Evolutionary conservation across 2,888 invertebrate species (phyloP).

Genomic region (Protodeltote pygarga): DNA sequence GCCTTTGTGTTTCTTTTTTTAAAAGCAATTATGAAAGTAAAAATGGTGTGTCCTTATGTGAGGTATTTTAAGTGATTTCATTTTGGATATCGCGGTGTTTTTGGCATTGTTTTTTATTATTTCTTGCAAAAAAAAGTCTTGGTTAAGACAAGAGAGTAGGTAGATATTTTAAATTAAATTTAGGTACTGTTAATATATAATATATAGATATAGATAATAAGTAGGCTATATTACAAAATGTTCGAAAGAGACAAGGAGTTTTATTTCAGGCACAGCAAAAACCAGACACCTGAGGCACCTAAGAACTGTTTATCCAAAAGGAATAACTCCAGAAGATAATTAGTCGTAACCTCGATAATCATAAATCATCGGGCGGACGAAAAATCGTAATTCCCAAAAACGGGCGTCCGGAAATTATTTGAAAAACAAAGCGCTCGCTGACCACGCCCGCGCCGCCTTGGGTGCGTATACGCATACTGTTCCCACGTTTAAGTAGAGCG

Average conservation of each 20-base stretch:
- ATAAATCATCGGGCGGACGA: slow-evolving; percentile 51
- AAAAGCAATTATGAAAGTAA: slow-evolving; percentile 49
- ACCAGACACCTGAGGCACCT: too few species aligned
- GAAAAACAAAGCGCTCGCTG: slow-evolving; percentile 78
- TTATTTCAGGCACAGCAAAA: too few species aligned
- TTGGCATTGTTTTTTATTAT: slow-evolving; percentile 4
- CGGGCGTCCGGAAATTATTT: slow-evolving; percentile 80
- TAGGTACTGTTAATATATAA: too few species aligned
- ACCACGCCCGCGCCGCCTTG: slow-evolving; percentile 71
- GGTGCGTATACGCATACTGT: slow-evolving; percentile 72
- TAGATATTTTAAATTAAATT: too few species aligned
- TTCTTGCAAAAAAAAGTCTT: too few species aligned
- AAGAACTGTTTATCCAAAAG: background rate
- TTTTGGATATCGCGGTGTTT: slow-evolving; percentile 23
- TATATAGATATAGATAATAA: too few species aligned
- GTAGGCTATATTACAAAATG: too few species aligned
- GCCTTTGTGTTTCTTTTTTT: slow-evolving; percentile 68
- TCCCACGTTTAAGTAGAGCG: slow-evolving; percentile 75
- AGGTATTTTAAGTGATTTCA: slow-evolving; percentile 48
- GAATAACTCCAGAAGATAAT: slow-evolving; percentile 32
- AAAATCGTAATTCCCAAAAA: slow-evolving; percentile 69
- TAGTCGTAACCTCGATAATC: slow-evolving; percentile 29
- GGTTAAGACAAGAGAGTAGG: too few species aligned
- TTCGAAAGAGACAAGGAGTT: too few species aligned
- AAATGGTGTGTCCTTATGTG: slow-evolving; percentile 47